phyloP scores from a whole-genome alignment of 2,888 invertebrate species.

The Ptilodon capucinus region DNA sequence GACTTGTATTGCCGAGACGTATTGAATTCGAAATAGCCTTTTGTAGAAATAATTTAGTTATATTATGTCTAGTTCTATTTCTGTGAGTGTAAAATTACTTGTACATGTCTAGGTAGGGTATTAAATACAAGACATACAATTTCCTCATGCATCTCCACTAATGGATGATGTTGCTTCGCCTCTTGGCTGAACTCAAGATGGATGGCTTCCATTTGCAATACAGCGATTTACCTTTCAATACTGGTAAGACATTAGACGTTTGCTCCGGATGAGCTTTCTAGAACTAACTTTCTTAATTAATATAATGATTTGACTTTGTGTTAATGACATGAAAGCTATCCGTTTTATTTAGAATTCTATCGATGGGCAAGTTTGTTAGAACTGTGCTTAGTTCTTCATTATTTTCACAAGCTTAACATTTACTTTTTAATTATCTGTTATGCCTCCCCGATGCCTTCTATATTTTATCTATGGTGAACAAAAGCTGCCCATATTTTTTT shows the following conservation, averaged over 20 bases:
- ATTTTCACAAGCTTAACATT: too few species aligned
- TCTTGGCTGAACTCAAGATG: constrained; percentile 50
- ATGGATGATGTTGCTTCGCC: constrained; percentile 46
- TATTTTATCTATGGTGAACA: too few species aligned
- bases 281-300: too few species aligned
- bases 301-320: too few species aligned
- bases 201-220: constrained; percentile 49
- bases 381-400: too few species aligned
- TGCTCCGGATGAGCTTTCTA: neutral
- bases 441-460: too few species aligned
- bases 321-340: too few species aligned
- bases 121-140: constrained; percentile 38
- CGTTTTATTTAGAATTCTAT: too few species aligned
- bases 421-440: too few species aligned
- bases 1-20: constrained; percentile 2
- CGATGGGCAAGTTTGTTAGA: too few species aligned
- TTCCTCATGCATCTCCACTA: constrained; percentile 43
- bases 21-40: neutral
- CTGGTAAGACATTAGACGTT: constrained; percentile 9
- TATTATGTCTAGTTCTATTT: constrained; percentile 7
- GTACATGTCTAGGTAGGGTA: constrained; percentile 11
- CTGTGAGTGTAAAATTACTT: constrained; percentile 7
- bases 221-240: constrained; percentile 37
- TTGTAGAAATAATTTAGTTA: constrained; percentile 11
- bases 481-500: too few species aligned